A percentile compares a stretch with the other conserved stretches of the same genome.
phyloP scores from a whole-genome alignment of 2,888 invertebrate species.

The Melipona beecheii region DNA sequence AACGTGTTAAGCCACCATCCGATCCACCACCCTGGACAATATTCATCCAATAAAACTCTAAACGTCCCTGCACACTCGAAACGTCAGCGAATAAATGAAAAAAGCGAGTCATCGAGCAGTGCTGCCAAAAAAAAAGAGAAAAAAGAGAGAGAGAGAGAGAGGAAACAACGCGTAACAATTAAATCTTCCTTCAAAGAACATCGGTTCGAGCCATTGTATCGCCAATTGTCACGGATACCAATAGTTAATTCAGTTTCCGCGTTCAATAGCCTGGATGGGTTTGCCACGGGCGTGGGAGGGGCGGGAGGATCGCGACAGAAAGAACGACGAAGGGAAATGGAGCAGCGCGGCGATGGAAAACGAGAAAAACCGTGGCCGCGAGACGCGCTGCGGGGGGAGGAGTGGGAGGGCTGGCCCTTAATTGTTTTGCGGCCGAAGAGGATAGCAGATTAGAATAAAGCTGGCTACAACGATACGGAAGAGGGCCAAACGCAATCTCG shows the following conservation, averaged over 20 bases:
- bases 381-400: background rate
- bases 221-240: background rate
- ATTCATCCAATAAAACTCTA: background rate
- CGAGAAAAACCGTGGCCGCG: conserved; percentile 19
- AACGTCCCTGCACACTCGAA: background rate
- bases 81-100: background rate
- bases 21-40: background rate
- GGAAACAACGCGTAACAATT: background rate
- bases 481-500: conserved; percentile 58
- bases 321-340: conserved; percentile 24
- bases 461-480: conserved; percentile 41
- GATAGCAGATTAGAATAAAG: conserved; percentile 66
- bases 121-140: no score
- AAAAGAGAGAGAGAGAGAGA: no score
- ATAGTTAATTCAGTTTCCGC: conserved; percentile 1
- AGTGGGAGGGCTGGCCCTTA: conserved; percentile 43
- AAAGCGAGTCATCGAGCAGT: background rate
- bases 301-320: background rate
- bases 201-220: background rate
- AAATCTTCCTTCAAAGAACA: conserved; percentile 4
- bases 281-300: background rate
- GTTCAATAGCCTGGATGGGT: background rate
- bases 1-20: background rate
- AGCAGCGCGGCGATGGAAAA: background rate
- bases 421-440: conserved; percentile 56